phyloP scores from a whole-genome alignment of 2,113 vertebrate species.

The Hippopotamus amphibius region DNA sequence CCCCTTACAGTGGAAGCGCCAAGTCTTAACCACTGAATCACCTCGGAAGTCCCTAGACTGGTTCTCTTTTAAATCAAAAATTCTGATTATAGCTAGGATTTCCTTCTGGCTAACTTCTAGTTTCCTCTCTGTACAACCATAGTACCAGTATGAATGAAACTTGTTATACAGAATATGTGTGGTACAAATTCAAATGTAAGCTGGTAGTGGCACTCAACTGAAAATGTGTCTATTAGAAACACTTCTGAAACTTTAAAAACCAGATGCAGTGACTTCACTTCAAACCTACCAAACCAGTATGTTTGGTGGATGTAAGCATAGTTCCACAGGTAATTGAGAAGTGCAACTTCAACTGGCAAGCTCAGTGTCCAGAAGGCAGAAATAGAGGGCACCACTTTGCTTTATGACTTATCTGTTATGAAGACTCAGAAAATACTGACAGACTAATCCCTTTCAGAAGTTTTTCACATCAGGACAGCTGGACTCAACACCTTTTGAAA shows the following conservation, averaged over 20 bases:
- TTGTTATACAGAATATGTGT: background rate
- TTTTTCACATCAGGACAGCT: background rate
- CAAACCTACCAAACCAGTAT: constrained; percentile 38
- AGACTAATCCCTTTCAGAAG: background rate
- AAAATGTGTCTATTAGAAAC: background rate
- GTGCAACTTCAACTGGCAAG: background rate
- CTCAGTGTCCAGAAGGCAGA: background rate
- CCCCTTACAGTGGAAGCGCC: background rate
- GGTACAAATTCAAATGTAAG: constrained; percentile 25
- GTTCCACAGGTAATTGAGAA: constrained; percentile 5
- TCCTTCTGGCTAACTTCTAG: constrained; percentile 3
- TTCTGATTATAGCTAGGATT: constrained; percentile 10
- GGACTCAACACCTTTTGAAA: background rate
- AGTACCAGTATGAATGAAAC: constrained; percentile 31
- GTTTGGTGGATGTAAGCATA: background rate
- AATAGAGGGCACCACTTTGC: background rate
- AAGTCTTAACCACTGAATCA: background rate
- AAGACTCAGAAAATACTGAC: constrained; percentile 27
- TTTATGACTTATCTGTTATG: constrained; percentile 22
- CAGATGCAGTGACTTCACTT: background rate
- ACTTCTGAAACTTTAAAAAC: constrained; percentile 36
- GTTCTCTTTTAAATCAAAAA: constrained; percentile 44
- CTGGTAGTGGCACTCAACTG: background rate
- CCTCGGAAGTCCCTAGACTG: background rate
- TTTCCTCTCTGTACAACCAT: constrained; percentile 33